Percentiles rank a stretch among this genome's conserved stretches.
These are phyloP conservation scores for Anser cygnoides DNA, from an alignment of 2,113 vertebrate species.

Conservation along the genomic window DNA sequence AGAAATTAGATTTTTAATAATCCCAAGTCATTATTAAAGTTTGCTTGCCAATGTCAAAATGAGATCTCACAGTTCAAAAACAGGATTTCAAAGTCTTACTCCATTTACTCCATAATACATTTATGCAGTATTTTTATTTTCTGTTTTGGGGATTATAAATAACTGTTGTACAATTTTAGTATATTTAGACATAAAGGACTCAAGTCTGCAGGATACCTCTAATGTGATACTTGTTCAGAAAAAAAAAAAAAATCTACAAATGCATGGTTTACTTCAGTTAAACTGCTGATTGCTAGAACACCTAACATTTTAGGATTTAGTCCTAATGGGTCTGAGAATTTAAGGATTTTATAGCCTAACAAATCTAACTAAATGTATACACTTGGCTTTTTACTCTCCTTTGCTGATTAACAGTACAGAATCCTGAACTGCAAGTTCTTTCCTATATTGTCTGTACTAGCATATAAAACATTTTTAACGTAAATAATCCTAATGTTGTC, in stretches of 20 bases:
- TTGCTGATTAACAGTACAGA: neutral
- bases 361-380: slow-evolving; percentile 3
- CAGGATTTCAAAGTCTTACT: neutral
- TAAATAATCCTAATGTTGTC: neutral
- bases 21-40: neutral
- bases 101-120: neutral
- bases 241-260: neutral
- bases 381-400: neutral
- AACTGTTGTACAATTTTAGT: neutral
- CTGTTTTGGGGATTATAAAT: neutral
- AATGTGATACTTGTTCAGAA: neutral
- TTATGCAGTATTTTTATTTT: neutral
- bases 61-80: neutral
- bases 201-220: neutral
- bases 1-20: neutral
- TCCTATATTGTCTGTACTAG: neutral
- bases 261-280: neutral
- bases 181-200: neutral
- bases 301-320: neutral
- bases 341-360: neutral
- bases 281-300: neutral
- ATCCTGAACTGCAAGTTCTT: neutral
- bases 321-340: neutral
- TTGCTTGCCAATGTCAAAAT: neutral
- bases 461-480: neutral